Evolutionary conservation across 2,113 vertebrate genomes (phyloP).

Genomic region (Hemiscyllium ocellatum): DNA sequence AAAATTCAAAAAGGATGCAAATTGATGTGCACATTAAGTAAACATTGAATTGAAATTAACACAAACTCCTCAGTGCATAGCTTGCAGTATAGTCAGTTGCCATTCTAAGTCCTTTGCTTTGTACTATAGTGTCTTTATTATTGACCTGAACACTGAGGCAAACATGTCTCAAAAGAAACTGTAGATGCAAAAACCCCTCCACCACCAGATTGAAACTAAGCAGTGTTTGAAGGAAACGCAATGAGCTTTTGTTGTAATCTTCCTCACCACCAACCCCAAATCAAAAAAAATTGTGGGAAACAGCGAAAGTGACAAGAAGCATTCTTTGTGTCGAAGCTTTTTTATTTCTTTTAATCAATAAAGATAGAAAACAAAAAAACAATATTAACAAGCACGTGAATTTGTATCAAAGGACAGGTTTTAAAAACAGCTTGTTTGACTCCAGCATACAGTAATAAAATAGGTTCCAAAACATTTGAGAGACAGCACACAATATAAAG

Average conservation of each 20-base stretch:
- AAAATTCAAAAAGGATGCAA: background rate
- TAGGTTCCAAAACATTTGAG: slow-evolving; percentile 23
- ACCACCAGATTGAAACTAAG: background rate
- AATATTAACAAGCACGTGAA: slow-evolving; percentile 23
- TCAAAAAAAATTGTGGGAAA: too few relatives aligned
- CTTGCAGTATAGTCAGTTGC: background rate
- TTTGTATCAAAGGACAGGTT: slow-evolving; percentile 31
- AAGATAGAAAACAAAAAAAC: slow-evolving; percentile 28
- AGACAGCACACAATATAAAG: slow-evolving; percentile 20
- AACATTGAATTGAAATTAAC: background rate
- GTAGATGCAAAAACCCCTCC: background rate
- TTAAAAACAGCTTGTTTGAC: slow-evolving; percentile 7
- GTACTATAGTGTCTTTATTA: background rate
- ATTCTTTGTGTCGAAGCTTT: background rate
- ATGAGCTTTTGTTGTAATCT: too few relatives aligned
- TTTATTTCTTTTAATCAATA: slow-evolving; percentile 25
- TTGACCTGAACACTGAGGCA: background rate
- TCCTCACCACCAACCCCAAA: too few relatives aligned
- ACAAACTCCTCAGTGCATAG: background rate
- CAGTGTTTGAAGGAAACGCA: background rate
- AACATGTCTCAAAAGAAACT: background rate
- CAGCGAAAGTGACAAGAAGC: background rate
- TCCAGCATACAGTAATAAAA: slow-evolving; percentile 29
- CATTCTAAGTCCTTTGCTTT: background rate
- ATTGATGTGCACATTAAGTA: too few relatives aligned